These are phyloP conservation scores for Polypterus senegalus DNA, from an alignment of 2,113 vertebrate genomes.

Conservation along the genomic window DNA sequence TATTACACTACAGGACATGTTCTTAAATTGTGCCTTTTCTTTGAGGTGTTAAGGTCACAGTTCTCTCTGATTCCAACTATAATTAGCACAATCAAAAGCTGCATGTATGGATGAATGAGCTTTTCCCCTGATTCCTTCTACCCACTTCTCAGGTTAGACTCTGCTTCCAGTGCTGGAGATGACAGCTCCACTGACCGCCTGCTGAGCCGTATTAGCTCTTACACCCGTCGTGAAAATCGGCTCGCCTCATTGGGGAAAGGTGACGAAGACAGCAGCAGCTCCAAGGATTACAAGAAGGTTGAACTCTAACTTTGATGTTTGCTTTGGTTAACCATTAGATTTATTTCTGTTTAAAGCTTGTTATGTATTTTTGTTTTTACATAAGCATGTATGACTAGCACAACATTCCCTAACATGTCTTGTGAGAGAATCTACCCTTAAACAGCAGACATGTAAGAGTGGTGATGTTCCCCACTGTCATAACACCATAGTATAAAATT, in stretches of 20 bases:
- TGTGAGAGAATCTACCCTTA: too few relatives aligned
- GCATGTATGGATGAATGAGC: not conserved
- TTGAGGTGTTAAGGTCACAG: not conserved
- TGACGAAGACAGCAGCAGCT: constrained; percentile 52
- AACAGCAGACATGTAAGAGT: too few relatives aligned
- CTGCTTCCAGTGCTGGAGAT: constrained; percentile 30
- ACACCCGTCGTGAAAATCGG: constrained; percentile 70
- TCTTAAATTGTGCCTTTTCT: not conserved
- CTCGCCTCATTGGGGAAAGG: constrained; percentile 57
- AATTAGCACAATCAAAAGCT: too few relatives aligned
- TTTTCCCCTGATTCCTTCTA: not conserved
- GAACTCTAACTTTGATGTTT: rapidly evolving
- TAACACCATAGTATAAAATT: too few relatives aligned
- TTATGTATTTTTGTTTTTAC: too few relatives aligned
- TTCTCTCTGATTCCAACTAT: rapidly evolving
- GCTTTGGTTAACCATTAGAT: too few relatives aligned
- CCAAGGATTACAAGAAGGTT: constrained; percentile 84
- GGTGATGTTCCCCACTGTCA: too few relatives aligned
- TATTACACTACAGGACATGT: too few relatives aligned
- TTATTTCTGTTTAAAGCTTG: too few relatives aligned
- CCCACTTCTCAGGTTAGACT: constrained; percentile 57
- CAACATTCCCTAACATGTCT: too few relatives aligned
- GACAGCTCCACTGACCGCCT: constrained; percentile 61
- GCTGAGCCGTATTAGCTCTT: constrained; percentile 56
- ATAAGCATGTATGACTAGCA: too few relatives aligned